Evolutionary conservation across 2,113 vertebrate species (phyloP).

Genomic region (Oceanites oceanicus): DNA sequence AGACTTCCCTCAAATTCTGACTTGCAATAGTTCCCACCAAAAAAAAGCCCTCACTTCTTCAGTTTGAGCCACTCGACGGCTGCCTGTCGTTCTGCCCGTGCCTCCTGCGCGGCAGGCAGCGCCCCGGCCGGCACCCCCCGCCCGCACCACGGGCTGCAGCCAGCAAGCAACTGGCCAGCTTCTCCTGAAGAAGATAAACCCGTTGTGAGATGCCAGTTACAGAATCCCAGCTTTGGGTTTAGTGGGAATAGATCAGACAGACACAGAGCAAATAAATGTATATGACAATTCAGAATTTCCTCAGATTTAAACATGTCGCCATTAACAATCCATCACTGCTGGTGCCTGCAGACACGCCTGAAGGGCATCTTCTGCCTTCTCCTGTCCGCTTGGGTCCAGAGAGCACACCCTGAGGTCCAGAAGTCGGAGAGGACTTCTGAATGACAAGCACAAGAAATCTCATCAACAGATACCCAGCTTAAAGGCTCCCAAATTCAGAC

Average conservation of each 20-base stretch:
- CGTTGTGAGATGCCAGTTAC: neutral
- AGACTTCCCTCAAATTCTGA: neutral
- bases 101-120: neutral
- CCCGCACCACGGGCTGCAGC: too few relatives aligned
- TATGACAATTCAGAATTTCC: neutral
- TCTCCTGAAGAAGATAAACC: neutral
- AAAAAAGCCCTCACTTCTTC: neutral
- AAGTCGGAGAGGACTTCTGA: neutral
- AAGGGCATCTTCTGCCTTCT: too few relatives aligned
- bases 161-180: rapidly evolving
- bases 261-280: neutral
- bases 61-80: neutral
- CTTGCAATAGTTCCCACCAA: neutral
- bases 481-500: neutral
- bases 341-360: neutral
- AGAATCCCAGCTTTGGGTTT: neutral
- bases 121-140: neutral
- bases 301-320: rapidly evolving
- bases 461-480: neutral
- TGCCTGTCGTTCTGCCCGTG: neutral
- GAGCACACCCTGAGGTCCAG: neutral
- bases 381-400: neutral
- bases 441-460: neutral
- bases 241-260: neutral
- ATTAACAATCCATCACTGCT: neutral